Conservation (phyloP, 2,113 vertebrate genomes). For the Aix galericulata region DNA sequence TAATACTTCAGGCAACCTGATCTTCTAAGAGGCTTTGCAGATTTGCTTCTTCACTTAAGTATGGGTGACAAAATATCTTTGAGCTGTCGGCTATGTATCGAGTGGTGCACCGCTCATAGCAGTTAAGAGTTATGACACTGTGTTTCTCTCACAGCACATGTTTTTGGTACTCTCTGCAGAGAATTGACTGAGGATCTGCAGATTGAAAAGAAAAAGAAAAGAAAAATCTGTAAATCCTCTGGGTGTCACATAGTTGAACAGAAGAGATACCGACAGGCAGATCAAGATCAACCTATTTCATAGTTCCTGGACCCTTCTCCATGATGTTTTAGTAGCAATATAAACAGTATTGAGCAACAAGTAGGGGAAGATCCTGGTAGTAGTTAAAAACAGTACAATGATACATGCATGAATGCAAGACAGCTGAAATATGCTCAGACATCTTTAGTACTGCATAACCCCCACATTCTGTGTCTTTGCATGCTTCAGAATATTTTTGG, state of each 20-base stretch:
- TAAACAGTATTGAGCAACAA: background rate
- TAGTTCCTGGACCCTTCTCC: background rate
- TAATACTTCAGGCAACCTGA: conserved; percentile 14
- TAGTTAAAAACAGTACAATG: background rate
- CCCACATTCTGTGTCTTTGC: background rate
- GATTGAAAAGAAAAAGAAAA: rapidly evolving
- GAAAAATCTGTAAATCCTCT: background rate
- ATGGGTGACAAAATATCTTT: background rate
- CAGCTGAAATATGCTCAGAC: background rate
- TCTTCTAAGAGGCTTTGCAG: conserved; percentile 25
- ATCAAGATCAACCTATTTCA: background rate
- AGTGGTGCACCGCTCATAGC: background rate
- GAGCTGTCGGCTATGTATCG: background rate
- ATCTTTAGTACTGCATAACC: background rate
- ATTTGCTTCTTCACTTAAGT: conserved; percentile 5
- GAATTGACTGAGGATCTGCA: background rate
- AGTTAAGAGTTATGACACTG: background rate
- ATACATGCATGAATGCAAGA: background rate
- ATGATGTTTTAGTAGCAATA: background rate
- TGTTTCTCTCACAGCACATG: background rate
- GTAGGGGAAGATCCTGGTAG: background rate
- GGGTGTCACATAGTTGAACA: background rate
- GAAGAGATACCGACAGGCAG: background rate
- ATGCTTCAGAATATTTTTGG: background rate
- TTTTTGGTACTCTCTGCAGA: background rate